Evolutionary conservation across 2,797 vertebrate species (phyloP), one percentile per base, ranked within the genome.

Genomic region (Darevskia mixta): DNA sequence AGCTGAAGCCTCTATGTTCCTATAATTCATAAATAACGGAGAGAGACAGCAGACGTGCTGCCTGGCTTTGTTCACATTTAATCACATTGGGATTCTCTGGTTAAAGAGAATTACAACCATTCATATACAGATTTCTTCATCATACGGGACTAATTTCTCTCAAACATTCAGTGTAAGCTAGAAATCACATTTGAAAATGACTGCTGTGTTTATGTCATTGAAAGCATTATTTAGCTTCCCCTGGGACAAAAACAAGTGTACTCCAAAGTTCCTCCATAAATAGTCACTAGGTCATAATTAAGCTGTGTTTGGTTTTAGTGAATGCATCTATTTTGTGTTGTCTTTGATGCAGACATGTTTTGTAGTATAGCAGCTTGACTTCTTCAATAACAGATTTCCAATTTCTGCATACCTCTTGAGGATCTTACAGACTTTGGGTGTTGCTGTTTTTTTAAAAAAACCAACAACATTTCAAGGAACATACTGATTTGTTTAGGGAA

Each of bases 91-190:
- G 29, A 61, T 35, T 78, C 55, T 45, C 76, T 35, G 3, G 38
- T 73, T 85, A 66, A 81, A 73, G 18, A 85, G 2, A 89, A 75
- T 35, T 38, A 55, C 32, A 45, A 35, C 38, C 23, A 72, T n/a
- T 72, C 45, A 79, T 84, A 72, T 78, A 67, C n/a, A 82, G n/a
- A 82, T 82, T 87, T 88, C 79, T 87, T 55, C 61, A 67, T 43
- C n/a, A 84, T 41, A 79, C 5, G 23, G 35, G 23, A 49, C 55
- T 73, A n/a, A 58, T 45, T n/a, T 71, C 23, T 41, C 32, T 66
- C 29, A 35, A 27, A 55, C 58, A 13, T 25, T 64, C 25, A 49
- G 5, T 61, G 41, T 88, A 79, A 73, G 49, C 32, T 73, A 23
- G 2, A 80, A 55, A 89, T n/a, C 20, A 18, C 32, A 38, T 73